Percentiles rank a stretch among this genome's conserved stretches.
Evolutionary conservation across 2,888 invertebrate genomes (phyloP).

Genomic region (Cyaniris semiargus): DNA sequence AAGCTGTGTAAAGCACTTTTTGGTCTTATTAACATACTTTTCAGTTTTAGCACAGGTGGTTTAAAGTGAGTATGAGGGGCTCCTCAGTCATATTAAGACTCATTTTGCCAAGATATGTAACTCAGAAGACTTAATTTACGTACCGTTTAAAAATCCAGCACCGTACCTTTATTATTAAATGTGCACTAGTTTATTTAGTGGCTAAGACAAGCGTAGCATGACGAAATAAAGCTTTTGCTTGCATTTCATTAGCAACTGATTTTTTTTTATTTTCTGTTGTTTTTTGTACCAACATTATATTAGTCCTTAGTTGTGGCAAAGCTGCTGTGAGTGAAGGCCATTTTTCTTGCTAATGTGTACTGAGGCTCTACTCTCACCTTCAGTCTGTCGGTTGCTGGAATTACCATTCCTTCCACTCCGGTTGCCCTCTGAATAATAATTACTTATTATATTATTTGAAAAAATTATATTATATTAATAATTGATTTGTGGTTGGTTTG

Average conservation of each 20-base stretch:
- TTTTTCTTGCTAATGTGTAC: background rate
- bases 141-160: background rate
- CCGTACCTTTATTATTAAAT: background rate
- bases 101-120: no score
- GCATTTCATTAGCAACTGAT: background rate
- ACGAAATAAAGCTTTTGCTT: background rate
- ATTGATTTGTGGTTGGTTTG: no score
- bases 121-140: no score
- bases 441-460: background rate
- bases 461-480: background rate
- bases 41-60: background rate
- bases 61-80: background rate
- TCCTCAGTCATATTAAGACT: no score
- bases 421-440: constrained; percentile 15
- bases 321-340: background rate
- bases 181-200: background rate
- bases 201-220: background rate
- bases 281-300: no score
- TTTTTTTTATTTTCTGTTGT: no score
- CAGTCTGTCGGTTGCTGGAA: constrained; percentile 15
- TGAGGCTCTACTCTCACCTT: background rate
- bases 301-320: background rate
- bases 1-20: constrained; percentile 13
- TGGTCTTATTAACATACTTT: background rate
- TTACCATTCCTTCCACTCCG: constrained; percentile 20